Percentiles rank a stretch among this genome's conserved stretches.
Evolutionary conservation across 1,140 invertebrate genomes (phyloP).

Genomic region (Pachypeltis micranthus): DNA sequence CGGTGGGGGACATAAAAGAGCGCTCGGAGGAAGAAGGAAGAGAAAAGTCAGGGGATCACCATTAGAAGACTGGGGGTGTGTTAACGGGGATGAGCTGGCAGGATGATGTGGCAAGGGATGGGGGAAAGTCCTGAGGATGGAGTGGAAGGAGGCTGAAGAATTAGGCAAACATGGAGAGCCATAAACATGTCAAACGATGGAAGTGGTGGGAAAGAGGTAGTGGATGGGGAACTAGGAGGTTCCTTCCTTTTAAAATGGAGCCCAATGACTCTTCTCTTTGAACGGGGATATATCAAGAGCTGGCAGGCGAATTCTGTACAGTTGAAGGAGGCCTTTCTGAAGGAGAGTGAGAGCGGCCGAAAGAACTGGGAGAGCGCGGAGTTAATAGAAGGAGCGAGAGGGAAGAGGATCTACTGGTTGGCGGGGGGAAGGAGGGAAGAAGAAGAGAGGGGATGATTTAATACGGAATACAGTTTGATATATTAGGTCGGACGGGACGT

Average conservation of each 20-base stretch:
- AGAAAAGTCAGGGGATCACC: not conserved
- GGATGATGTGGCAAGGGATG: no score
- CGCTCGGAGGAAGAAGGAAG: not conserved
- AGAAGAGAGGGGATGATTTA: not conserved
- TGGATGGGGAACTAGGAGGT: not conserved
- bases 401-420: no score
- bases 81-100: no score
- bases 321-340: not conserved
- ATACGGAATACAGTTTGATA: not conserved
- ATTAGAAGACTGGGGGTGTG: not conserved
- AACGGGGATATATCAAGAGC: not conserved
- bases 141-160: not conserved
- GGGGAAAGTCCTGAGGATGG: not conserved
- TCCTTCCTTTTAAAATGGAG: constrained; percentile 2
- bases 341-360: not conserved
- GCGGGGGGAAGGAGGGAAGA: no score
- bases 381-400: not conserved
- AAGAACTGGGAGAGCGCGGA: not conserved
- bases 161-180: constrained; percentile 4
- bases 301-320: constrained; percentile 3
- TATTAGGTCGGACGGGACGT: constrained; percentile 2
- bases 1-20: not conserved
- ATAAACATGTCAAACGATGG: constrained; percentile 5
- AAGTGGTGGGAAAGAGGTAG: no score
- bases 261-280: not conserved